Conservation (phyloP, 2,888 invertebrate species). For the Morpho deidamia region DNA sequence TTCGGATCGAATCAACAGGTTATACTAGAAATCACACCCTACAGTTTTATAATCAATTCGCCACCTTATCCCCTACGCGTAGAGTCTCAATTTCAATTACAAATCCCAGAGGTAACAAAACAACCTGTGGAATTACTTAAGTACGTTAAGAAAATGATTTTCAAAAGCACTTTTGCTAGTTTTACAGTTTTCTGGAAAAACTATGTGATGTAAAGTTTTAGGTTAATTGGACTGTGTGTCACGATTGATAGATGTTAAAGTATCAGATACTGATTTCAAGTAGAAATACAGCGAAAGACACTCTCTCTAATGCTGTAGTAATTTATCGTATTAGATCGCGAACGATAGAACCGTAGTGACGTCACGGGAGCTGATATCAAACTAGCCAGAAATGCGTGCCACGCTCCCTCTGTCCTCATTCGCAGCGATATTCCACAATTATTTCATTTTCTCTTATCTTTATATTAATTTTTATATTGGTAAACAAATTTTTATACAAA, state of each 20-base stretch:
- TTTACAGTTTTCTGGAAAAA: slow-evolving; percentile 4
- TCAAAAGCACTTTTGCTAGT: neutral
- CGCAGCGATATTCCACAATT: slow-evolving; percentile 60
- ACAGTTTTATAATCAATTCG: slow-evolving; percentile 43
- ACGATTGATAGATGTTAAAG: neutral
- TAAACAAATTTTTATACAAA: no score
- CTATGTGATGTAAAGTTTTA: neutral
- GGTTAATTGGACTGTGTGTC: neutral
- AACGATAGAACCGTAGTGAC: slow-evolving; percentile 55
- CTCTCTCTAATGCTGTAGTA: slow-evolving; percentile 10
- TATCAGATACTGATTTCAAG: neutral
- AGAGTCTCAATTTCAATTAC: slow-evolving; percentile 54
- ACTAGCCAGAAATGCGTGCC: slow-evolving; percentile 74
- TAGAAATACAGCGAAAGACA: slow-evolving; percentile 5
- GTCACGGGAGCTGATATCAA: slow-evolving; percentile 71
- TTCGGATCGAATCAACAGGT: slow-evolving; percentile 67
- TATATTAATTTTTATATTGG: neutral
- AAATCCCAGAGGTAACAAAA: slow-evolving; percentile 38
- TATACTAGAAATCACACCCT: slow-evolving; percentile 61
- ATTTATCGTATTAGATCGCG: slow-evolving; percentile 41
- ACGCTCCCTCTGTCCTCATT: slow-evolving; percentile 63
- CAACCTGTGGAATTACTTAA: slow-evolving; percentile 62
- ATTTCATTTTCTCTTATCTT: slow-evolving; percentile 24
- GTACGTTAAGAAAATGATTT: slow-evolving; percentile 6
- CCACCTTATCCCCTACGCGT: slow-evolving; percentile 48